Base-by-base conservation (phyloP, 2,888 invertebrate species). In the Drosophila maculinotata region DNA sequence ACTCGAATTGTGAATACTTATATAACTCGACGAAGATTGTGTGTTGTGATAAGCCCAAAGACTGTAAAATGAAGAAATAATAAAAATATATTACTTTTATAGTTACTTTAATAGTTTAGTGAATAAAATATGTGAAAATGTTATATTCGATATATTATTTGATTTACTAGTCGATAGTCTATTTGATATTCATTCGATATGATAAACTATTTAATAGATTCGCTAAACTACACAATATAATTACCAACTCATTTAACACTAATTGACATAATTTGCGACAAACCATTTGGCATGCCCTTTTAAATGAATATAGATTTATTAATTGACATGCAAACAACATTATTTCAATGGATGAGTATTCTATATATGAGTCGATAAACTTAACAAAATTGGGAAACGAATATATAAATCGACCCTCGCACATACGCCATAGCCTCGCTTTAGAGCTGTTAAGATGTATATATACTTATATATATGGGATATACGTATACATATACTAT, bases 401-500 rank as follows among this genome's bases (percentile, higher is more conserved):
- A 41, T 25, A 10, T 7, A 1, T 14, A 1, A 9, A 23, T n/a
- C 35, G 7, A 39, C 47, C 52, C 70, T 53, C 69, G 57, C 57
- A 53, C 59, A 58, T 23, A 39, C 23, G 47, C 30, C 14, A 47
- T 48, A 25, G 38, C 17, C 57, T 49, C 12, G 42, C 26, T 30
- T 31, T 31, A 49, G 33, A 56, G 44, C 44, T 45, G 56, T 20
- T 51, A 57, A 63, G 58, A 62, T 59, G 53, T 63, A 54, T 53
- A 57, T 48, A 20, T 75, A 58, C 52, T 49, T 57, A 56, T 44
- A 20, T 28, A 60, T 36, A n/a, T 36, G 39, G n/a, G n/a, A n/a
- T n/a, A n/a, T n/a, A n/a, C n/a, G n/a, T n/a, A n/a, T 47, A 56
- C 42, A 25, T 60, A 66, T 54, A 52, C 47, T 49, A 68, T 84